These are phyloP conservation scores for Pseudanteris insignis DNA, from an alignment of 2,888 invertebrate genomes.

Conservation along the genomic window DNA sequence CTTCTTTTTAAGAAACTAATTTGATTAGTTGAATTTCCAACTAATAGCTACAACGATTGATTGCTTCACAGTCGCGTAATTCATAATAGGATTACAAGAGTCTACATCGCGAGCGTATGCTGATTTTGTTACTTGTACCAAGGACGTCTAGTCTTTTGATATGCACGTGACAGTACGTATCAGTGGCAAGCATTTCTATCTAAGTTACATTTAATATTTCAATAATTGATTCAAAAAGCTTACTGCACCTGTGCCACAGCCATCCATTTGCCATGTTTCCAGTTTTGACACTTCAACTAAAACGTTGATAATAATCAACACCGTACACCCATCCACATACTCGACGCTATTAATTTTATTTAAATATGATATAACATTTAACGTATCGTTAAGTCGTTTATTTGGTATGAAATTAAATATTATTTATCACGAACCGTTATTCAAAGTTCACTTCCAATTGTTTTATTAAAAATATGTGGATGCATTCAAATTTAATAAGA, in stretches of 20 bases:
- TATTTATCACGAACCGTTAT: no score
- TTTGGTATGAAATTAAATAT: no score
- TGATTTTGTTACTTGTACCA: conserved; percentile 37
- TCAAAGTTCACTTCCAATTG: no score
- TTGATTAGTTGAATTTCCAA: no score
- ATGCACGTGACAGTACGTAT: conserved; percentile 32
- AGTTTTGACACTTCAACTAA: conserved; percentile 14
- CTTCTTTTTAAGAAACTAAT: no score
- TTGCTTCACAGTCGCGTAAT: conserved; percentile 26
- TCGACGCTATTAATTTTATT: conserved; percentile 1
- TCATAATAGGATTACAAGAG: conserved; percentile 39
- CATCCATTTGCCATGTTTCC: conserved; percentile 10
- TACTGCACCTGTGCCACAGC: conserved; percentile 20
- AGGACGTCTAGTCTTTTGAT: conserved; percentile 43
- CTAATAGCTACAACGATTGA: conserved; percentile 3
- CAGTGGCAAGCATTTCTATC: conserved; percentile 22
- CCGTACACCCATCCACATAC: no score
- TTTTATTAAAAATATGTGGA: no score
- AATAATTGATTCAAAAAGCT: conserved; percentile 23
- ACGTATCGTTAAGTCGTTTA: no score
- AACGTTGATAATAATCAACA: conserved; percentile 13
- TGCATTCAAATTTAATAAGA: no score
- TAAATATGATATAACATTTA: no score
- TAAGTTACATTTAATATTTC: conserved; percentile 25
- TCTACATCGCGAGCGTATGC: conserved; percentile 18